These are phyloP conservation scores for Lasioglossum oenotherae DNA, from an alignment of 2,888 invertebrate species.

Conservation along the genomic window DNA sequence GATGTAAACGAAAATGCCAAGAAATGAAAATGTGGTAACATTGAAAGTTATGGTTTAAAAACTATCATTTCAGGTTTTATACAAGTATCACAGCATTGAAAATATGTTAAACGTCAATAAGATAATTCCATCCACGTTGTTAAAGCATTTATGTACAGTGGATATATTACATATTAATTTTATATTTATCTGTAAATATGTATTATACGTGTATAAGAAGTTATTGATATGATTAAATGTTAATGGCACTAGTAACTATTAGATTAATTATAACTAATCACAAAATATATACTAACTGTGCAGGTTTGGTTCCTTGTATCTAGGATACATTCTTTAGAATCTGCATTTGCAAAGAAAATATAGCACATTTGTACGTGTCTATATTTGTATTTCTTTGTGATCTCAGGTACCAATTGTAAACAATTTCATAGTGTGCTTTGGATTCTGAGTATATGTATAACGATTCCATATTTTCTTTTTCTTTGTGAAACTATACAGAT, in stretches of 20 bases:
- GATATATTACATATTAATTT: constrained; percentile 49
- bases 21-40: constrained; percentile 12
- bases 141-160: constrained; percentile 60
- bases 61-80: constrained; percentile 30
- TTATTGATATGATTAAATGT: constrained; percentile 44
- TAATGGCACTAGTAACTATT: constrained; percentile 54
- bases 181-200: constrained; percentile 67
- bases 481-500: constrained; percentile 50
- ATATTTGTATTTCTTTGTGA: constrained; percentile 56
- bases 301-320: constrained; percentile 46
- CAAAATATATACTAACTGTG: constrained; percentile 42
- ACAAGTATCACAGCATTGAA: constrained; percentile 33
- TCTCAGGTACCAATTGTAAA: constrained; percentile 63
- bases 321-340: constrained; percentile 38
- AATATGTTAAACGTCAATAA: constrained; percentile 44
- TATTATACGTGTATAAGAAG: constrained; percentile 52
- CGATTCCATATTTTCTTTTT: constrained; percentile 29
- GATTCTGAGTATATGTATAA: constrained; percentile 26
- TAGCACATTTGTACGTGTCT: constrained; percentile 40
- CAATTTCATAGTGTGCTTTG: constrained; percentile 30
- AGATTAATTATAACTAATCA: constrained; percentile 45
- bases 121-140: constrained; percentile 56
- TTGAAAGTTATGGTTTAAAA: constrained; percentile 15
- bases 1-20: neutral
- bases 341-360: constrained; percentile 37